Base-by-base conservation (phyloP, 2,113 vertebrate genomes). In the Hirundichthys speculiger region DNA sequence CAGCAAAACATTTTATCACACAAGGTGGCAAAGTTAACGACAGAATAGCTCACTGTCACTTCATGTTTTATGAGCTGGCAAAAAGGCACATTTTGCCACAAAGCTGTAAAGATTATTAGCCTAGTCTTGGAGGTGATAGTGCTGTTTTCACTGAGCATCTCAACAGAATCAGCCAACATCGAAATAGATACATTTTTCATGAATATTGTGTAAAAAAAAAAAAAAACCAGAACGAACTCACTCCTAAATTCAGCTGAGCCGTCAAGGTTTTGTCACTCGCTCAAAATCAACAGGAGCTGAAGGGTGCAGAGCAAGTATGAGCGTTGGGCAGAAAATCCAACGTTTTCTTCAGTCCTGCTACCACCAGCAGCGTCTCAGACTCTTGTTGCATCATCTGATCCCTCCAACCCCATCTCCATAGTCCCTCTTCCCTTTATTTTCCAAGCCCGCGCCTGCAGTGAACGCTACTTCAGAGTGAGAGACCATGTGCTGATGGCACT, bases 401-500 rank as follows among this genome's bases (percentile, higher is more conserved):
- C 65, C 59, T 47, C 64, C 61, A 34, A 46, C 64, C 56, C 53
- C 70, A 63, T 64, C 38, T 69, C 68, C 55, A 40, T 58, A 73
- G 55, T 11, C 40, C 42, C 54, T 54, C 43, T 4, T 51, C 72
- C 55, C 73, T 78, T 71, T 60, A 79, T 77, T 75, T 73, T 79
- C 67, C 68, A 40, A 52, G 65, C 48, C 56, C 43, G 20, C 11
- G 22, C 59, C 69, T 51, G 24, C 62, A 63, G 57, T 56, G 69
- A 76, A 73, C 25, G 19, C 48, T 57, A 45, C 79, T 81, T n/a
- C 73, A 56, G 69, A 25, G 53, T 65, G 46, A 79, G 77, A 75
- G 74, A 42, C 70, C 54, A 8, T 83, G 75, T 49, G 70, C 74
- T 51, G 68, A 79, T 79, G 83, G 73, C 64, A 74, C 85, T 88